Conservation (phyloP, 2,888 invertebrate genomes). For the Dione vanillae region DNA sequence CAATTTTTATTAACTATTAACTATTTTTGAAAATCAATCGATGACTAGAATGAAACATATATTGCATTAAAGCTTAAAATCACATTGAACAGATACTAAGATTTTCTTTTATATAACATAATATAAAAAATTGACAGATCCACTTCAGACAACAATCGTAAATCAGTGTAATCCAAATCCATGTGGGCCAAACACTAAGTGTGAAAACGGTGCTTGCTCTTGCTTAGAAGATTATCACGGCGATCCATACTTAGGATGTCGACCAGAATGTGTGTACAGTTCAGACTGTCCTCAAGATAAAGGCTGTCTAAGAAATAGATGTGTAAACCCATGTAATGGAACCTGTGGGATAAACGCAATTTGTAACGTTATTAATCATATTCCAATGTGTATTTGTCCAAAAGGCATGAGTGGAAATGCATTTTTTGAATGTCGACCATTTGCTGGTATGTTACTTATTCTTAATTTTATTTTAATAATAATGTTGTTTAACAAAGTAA, state of each 20-base stretch:
- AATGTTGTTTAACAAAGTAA: too few relatives aligned
- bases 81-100: too few relatives aligned
- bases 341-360: conserved; percentile 88
- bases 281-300: conserved; percentile 86
- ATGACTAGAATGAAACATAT: background rate
- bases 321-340: conserved; percentile 88
- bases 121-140: conserved; percentile 51
- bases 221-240: conserved; percentile 86
- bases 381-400: conserved; percentile 88
- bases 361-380: conserved; percentile 89
- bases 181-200: conserved; percentile 86
- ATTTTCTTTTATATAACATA: background rate
- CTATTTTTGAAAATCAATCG: background rate
- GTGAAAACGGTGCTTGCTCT: conserved; percentile 84
- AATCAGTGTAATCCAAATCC: conserved; percentile 86
- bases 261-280: conserved; percentile 88
- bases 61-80: too few relatives aligned
- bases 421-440: conserved; percentile 84
- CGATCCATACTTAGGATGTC: conserved; percentile 87
- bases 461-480: background rate
- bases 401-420: conserved; percentile 88
- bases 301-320: conserved; percentile 88
- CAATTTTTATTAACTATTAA: too few relatives aligned
- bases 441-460: conserved; percentile 73
- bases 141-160: conserved; percentile 48